Conservation (phyloP, 1,140 invertebrate species). For the Meloidogyne floridensis region DNA sequence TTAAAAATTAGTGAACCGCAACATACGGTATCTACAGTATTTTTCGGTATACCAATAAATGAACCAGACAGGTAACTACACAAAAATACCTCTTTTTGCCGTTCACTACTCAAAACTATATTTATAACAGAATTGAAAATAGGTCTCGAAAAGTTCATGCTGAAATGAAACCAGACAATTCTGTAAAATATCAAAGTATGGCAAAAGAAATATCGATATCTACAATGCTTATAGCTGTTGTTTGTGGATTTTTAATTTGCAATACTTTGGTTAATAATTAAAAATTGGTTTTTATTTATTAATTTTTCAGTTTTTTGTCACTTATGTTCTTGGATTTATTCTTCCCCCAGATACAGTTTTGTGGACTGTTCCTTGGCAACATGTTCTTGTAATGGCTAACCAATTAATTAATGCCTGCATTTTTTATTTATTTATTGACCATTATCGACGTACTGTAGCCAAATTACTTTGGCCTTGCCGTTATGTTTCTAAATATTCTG, state of each 20-base stretch:
- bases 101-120: too few relatives aligned
- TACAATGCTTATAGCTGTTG: neutral
- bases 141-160: neutral
- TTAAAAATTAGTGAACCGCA: neutral
- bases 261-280: neutral
- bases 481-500: neutral
- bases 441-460: neutral
- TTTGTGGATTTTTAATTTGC: conserved; percentile 1
- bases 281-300: neutral
- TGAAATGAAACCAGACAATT: neutral
- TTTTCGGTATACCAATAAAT: too few relatives aligned
- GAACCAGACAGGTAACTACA: too few relatives aligned
- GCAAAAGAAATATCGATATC: neutral
- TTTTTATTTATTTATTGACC: conserved; percentile 7
- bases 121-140: conserved; percentile 2
- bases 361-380: neutral
- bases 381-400: conserved; percentile 1
- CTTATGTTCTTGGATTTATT: conserved; percentile 2
- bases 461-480: neutral
- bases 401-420: neutral
- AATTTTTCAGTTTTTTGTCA: neutral
- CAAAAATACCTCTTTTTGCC: too few relatives aligned
- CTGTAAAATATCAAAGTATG: conserved; percentile 2
- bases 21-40: too few relatives aligned
- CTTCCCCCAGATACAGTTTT: neutral